Evolutionary conservation across 2,888 invertebrate genomes (phyloP), one percentile per base, ranked within the genome.

Genomic region (Drosophila crucigera): DNA sequence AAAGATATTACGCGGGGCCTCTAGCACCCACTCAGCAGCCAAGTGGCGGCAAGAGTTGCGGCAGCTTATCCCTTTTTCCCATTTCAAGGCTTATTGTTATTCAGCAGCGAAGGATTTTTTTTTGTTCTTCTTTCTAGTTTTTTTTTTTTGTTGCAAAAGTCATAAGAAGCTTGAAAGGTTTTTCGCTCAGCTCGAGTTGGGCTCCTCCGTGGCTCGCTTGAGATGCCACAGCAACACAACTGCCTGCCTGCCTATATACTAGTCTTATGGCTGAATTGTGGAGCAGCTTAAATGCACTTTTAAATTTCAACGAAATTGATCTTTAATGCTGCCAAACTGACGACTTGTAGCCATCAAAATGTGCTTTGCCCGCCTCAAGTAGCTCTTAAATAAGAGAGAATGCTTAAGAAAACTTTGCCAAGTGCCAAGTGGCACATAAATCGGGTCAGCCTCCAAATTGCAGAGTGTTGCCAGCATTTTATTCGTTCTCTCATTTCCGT

Each of bases 51-150:
- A 25, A 16, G 16, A 22, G 50, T n/a, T 55, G 49, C n/a, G 14
- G 10, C 50, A 66, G 77, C 71, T 65, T 73, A 73, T 73, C 61
- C 66, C 60, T 67, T 82, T 80, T 11, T 0, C 60, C 76, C 73
- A 71, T 74, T 85, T 72, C 73, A 65, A 73, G 77, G 80, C 89
- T 89, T 87, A 89, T 89, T 87, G 86, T 89, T 84, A 84, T 89
- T 84, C 88, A 83, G 62, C 75, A 77, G 81, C 62, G 64, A 79
- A 76, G 68, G 63, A 73, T 84, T 74, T 71, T 61, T 69, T 55
- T 30, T 30, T 60, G 37, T 63, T 58, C 47, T n/a, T 14, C 22
- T 22, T 19, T 31, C 11, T 0, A 6, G 30, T 30, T 30, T 0
- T 16, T 60, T 25, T 63, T 52, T 52, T 60, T 25, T 63, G 47